Evolutionary conservation across 2,797 vertebrate species (phyloP), one percentile per base, ranked within the genome.

Genomic region (Acanthurus tractus): DNA sequence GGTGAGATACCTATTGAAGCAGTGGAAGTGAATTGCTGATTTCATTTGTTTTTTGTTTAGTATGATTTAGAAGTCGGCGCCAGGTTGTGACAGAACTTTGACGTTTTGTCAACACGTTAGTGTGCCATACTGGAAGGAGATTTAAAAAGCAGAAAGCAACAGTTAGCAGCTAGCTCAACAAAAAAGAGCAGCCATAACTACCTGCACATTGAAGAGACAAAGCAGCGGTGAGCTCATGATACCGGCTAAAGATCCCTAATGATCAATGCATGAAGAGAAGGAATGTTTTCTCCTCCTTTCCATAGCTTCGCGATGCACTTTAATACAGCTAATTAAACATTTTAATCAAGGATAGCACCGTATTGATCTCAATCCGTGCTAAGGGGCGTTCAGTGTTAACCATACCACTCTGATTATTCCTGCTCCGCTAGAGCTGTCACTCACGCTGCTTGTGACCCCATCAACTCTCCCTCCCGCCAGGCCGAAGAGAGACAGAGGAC

Each of bases 371-470:
- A 64, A 64, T 84, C 74, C 40, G 1, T 57, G 77, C 73, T 82
- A 36, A 54, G 59, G 79, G 65, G 46, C 44, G 49, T 34, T 74
- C 53, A 65, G 77, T 80, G 84, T 92, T 92, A 86, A 88, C 81
- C 84, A 79, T 79, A 81, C 71, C 50, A 66, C 67, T 66, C 77
- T 81, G 83, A 89, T 88, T 90, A 89, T 84, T 82, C 70, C 77
- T 74, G 85, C 87, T 90, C 55, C 69, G 46, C 72, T 72, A 58
- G 88, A 89, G 83, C 91, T 90, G 89, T 90, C 92, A 92, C 88
- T 93, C 90, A 90, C 50, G 59, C 71, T 63, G 42, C 42, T 53
- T 75, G 68, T 70, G 83, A 90, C 84, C 85, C 74, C 62, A 79
- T 91, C 91, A 86, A 63, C 78, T 78, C 74, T 74, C 78, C 71